Percentiles rank a stretch among this genome's conserved stretches.
Evolutionary conservation across 2,888 invertebrate species (phyloP).

Genomic region (Alcis repandata): DNA sequence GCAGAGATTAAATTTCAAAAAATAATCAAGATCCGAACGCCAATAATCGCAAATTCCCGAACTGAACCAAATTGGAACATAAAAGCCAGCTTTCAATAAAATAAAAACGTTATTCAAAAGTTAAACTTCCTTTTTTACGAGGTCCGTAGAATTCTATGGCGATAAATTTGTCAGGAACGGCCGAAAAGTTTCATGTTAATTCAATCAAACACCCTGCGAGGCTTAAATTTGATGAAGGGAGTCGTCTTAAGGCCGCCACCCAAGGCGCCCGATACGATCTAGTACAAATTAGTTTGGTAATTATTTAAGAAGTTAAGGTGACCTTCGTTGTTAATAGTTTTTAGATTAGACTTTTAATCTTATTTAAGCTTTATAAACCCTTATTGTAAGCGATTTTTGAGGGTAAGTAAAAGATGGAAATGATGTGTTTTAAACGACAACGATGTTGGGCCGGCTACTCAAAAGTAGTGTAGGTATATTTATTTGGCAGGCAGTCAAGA

Average conservation of each 20-base stretch:
- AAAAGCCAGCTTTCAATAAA: conserved; percentile 65
- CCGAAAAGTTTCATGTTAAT: conserved; percentile 81
- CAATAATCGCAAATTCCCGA: conserved; percentile 24
- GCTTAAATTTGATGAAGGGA: conserved; percentile 80
- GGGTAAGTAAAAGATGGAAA: no score
- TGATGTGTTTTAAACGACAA: no score
- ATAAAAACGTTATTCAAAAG: conserved; percentile 72
- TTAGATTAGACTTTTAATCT: no score
- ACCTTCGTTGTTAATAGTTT: no score
- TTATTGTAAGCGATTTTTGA: no score
- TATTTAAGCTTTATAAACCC: no score
- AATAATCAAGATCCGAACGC: conserved; percentile 18
- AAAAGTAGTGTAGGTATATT: no score
- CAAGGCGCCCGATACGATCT: conserved; percentile 13
- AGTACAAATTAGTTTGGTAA: neutral
- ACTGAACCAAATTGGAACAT: conserved; percentile 61
- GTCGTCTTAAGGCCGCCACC: conserved; percentile 53
- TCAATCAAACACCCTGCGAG: conserved; percentile 76
- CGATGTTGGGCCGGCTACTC: no score
- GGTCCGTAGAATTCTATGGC: conserved; percentile 67
- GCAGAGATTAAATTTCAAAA: conserved; percentile 18
- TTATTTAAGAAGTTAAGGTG: neutral
- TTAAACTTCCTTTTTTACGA: conserved; percentile 70
- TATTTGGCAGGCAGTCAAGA: no score
- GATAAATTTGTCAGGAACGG: conserved; percentile 77